Conservation (phyloP, 1,140 invertebrate species). For the Teleopsis dalmanni region DNA sequence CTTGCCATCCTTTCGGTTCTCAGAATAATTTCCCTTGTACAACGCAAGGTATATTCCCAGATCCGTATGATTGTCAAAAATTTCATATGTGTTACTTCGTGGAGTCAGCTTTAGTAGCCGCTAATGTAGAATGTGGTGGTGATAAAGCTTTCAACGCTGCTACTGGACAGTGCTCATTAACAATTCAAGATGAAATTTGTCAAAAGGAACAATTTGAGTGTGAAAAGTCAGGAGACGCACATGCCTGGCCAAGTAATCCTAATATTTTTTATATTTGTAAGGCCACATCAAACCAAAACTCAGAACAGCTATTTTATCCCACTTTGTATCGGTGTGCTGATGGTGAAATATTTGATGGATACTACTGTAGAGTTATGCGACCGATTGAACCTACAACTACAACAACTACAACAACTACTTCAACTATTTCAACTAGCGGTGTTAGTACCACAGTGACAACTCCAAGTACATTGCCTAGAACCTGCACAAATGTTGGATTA, state of each 20-base stretch:
- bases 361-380: conserved; percentile 18
- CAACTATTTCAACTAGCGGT: not conserved
- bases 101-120: conserved; percentile 23
- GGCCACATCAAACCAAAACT: conserved; percentile 35
- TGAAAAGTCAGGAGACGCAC: conserved; percentile 28
- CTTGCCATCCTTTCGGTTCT: conserved; percentile 37
- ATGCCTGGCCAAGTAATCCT: conserved; percentile 32
- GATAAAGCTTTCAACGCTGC: conserved; percentile 32
- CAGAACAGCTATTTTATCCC: conserved; percentile 34
- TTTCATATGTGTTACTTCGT: conserved; percentile 43
- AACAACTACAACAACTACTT: not conserved
- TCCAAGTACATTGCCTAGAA: conserved; percentile 1
- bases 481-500: conserved; percentile 30
- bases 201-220: conserved; percentile 29
- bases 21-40: conserved; percentile 40
- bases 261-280: conserved; percentile 44
- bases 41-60: conserved; percentile 42
- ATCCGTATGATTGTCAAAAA: conserved; percentile 43
- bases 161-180: conserved; percentile 36
- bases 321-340: conserved; percentile 37
- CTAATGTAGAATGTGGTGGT: conserved; percentile 33
- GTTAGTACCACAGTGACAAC: not conserved
- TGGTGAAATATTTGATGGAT: conserved; percentile 34
- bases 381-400: not conserved
- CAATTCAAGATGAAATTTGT: conserved; percentile 24